Conservation (phyloP, 2,797 vertebrate genomes). For the Perodicticus potto region DNA sequence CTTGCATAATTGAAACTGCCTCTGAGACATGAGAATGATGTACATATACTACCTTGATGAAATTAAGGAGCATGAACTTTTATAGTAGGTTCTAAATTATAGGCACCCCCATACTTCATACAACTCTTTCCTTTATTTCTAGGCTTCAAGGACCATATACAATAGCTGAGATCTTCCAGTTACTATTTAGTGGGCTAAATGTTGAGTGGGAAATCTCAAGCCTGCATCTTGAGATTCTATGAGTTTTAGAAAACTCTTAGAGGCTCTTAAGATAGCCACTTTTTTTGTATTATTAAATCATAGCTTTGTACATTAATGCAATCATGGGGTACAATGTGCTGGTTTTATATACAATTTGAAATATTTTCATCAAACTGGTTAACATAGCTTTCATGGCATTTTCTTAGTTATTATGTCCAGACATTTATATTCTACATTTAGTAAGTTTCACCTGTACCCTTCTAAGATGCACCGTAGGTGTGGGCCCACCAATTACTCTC, state of each 20-base stretch:
- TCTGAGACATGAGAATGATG: not conserved
- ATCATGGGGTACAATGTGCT: too few relatives aligned
- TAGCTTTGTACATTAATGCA: too few relatives aligned
- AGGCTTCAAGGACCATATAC: not conserved
- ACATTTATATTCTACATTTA: too few relatives aligned
- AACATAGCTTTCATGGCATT: too few relatives aligned
- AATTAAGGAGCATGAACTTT: not conserved
- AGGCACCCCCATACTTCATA: not conserved
- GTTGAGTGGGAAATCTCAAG: not conserved
- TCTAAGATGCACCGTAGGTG: too few relatives aligned
- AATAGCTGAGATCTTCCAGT: not conserved
- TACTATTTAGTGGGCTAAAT: not conserved
- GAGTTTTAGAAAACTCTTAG: constrained; percentile 8
- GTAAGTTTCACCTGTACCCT: too few relatives aligned
- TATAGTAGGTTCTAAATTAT: not conserved
- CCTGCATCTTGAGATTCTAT: constrained; percentile 39
- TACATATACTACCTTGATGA: not conserved
- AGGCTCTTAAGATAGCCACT: not conserved
- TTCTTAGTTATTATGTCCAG: too few relatives aligned
- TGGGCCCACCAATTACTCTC: too few relatives aligned
- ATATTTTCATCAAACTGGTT: too few relatives aligned
- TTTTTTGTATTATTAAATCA: too few relatives aligned
- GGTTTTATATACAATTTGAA: too few relatives aligned
- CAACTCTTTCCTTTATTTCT: not conserved
- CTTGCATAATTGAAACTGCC: constrained; percentile 2